These are phyloP conservation scores for Copsychus sechellarum DNA, from an alignment of 2,113 vertebrate species.

Conservation along the genomic window DNA sequence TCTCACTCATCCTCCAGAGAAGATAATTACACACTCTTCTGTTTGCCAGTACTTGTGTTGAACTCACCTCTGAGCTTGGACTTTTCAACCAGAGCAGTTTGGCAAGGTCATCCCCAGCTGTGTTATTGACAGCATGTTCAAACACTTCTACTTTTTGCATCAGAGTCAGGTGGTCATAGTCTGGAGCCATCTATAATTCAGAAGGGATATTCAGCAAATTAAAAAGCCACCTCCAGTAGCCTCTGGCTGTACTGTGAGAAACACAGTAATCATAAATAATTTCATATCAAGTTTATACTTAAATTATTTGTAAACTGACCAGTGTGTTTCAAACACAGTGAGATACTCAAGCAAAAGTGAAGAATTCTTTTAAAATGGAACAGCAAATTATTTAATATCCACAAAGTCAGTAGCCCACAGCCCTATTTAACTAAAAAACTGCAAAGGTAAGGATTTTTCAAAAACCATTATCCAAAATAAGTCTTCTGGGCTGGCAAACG, in stretches of 20 bases:
- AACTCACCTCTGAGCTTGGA: conserved; percentile 92
- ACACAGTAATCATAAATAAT: background rate
- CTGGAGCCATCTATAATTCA: conserved; percentile 90
- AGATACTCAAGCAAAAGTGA: background rate
- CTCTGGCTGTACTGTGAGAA: background rate
- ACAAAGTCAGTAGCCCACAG: background rate
- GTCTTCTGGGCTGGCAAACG: background rate
- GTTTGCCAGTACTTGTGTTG: background rate
- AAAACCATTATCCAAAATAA: background rate
- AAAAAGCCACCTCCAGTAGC: background rate
- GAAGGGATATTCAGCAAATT: background rate
- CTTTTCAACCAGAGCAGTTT: conserved; percentile 98
- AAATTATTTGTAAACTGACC: background rate
- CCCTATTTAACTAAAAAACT: background rate
- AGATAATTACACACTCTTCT: background rate
- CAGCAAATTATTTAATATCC: background rate
- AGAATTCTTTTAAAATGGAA: background rate
- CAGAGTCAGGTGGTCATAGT: conserved; percentile 97
- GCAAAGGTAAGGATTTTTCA: background rate
- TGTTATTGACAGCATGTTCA: conserved; percentile 97
- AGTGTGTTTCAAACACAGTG: background rate
- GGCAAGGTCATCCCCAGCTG: conserved; percentile 94
- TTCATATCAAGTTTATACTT: background rate
- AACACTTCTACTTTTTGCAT: conserved; percentile 99
- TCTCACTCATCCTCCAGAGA: background rate